Evolutionary conservation across 1,140 invertebrate species (phyloP).

Genomic region (Cephus cinctus): DNA sequence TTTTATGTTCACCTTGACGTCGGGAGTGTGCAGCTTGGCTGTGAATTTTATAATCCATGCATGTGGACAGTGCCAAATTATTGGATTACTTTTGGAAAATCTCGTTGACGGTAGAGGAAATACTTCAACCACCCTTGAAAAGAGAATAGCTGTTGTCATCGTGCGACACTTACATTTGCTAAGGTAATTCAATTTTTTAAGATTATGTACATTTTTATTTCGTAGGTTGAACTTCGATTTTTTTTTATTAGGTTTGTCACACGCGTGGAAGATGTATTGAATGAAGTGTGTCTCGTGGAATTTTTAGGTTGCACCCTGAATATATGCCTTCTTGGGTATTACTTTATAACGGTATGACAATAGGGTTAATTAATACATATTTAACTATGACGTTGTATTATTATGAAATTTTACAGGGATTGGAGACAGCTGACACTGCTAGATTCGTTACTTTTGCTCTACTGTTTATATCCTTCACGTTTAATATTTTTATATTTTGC

Average conservation of each 20-base stretch:
- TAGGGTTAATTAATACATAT: not conserved
- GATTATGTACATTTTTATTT: not conserved
- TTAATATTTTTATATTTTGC: conserved; percentile 38
- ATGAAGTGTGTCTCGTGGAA: conserved; percentile 40
- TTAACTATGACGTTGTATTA: conserved; percentile 15
- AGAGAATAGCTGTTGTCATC: conserved; percentile 31
- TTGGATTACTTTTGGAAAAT: too few species aligned
- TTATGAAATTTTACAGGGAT: too few species aligned
- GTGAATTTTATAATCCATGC: too few species aligned
- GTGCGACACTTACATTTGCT: conserved; percentile 31
- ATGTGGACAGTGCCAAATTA: too few species aligned
- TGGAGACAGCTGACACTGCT: too few species aligned
- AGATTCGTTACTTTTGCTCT: too few species aligned
- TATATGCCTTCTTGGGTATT: conserved; percentile 42
- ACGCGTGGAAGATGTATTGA: conserved; percentile 22
- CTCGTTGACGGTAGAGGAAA: conserved; percentile 18
- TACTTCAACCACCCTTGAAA: conserved; percentile 6
- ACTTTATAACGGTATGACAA: conserved; percentile 36
- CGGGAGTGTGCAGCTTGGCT: too few species aligned
- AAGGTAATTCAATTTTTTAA: conserved; percentile 21
- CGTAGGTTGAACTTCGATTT: not conserved
- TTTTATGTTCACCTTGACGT: too few species aligned
- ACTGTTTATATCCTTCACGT: conserved; percentile 30
- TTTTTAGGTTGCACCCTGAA: conserved; percentile 40
- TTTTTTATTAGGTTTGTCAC: conserved; percentile 4